These are phyloP conservation scores for Encarsia formosa DNA, from an alignment of 2,888 invertebrate genomes.

Conservation along the genomic window DNA sequence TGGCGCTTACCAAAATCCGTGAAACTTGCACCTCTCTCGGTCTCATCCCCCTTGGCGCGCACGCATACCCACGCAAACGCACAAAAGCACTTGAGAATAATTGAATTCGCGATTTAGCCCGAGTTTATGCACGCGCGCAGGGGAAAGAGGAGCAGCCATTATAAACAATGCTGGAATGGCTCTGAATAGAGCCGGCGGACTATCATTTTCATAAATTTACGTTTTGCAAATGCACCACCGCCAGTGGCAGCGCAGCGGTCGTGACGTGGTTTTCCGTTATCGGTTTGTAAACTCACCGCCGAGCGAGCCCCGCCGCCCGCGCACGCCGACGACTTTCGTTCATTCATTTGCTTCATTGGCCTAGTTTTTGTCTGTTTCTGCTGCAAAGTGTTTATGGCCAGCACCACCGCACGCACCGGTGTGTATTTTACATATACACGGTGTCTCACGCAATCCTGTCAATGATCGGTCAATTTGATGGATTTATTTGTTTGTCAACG, in stretches of 20 bases:
- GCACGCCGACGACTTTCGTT: neutral
- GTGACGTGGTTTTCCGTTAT: constrained; percentile 9
- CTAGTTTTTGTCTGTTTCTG: constrained; percentile 5
- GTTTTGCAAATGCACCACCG: neutral
- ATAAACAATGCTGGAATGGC: constrained; percentile 4
- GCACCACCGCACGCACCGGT: too few species aligned
- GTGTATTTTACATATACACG: too few species aligned
- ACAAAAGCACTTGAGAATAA: constrained; percentile 11
- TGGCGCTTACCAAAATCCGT: neutral
- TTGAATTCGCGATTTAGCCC: constrained; percentile 10
- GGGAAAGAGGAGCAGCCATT: neutral
- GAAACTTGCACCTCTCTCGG: neutral
- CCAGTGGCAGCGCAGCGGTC: neutral
- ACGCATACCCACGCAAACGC: too few species aligned
- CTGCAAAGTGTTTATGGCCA: too few species aligned
- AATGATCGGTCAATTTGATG: neutral
- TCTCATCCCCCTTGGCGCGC: neutral
- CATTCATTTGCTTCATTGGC: constrained; percentile 22
- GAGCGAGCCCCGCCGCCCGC: neutral
- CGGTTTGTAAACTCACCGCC: neutral
- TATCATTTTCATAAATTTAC: constrained; percentile 25
- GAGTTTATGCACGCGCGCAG: constrained; percentile 7
- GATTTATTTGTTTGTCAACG: constrained; percentile 11
- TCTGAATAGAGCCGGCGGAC: neutral
- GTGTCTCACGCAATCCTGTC: too few species aligned